These are phyloP conservation scores for Resseliella maxima DNA, from an alignment of 2,888 invertebrate genomes.

Conservation along the genomic window DNA sequence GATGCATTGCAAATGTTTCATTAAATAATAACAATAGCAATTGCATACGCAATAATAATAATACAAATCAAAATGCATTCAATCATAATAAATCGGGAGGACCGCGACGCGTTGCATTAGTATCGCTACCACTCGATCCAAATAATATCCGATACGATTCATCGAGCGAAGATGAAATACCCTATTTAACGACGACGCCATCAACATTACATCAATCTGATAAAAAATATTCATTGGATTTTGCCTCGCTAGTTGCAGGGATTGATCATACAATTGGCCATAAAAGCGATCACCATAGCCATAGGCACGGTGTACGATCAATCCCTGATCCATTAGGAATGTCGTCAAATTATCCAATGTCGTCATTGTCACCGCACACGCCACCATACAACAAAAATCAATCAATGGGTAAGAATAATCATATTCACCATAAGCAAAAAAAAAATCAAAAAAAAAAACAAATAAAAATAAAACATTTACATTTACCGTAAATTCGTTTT, in stretches of 20 bases:
- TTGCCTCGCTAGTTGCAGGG: slow-evolving; percentile 59
- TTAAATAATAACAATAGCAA: slow-evolving; percentile 57
- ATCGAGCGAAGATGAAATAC: slow-evolving; percentile 61
- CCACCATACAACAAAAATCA: slow-evolving; percentile 62
- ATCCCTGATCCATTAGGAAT: slow-evolving; percentile 59
- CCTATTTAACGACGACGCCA: slow-evolving; percentile 62
- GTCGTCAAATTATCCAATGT: slow-evolving; percentile 58
- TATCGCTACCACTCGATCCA: slow-evolving; percentile 65
- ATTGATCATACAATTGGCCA: slow-evolving; percentile 9
- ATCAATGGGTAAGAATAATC: slow-evolving; percentile 61
- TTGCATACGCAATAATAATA: slow-evolving; percentile 58
- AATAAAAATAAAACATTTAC: slow-evolving; percentile 56
- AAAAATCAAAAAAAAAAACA: slow-evolving; percentile 55
- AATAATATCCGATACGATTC: slow-evolving; percentile 60
- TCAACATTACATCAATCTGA: slow-evolving; percentile 53
- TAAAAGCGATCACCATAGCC: background rate
- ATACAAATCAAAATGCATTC: slow-evolving; percentile 16
- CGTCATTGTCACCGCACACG: slow-evolving; percentile 56
- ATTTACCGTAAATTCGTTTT: slow-evolving; percentile 45
- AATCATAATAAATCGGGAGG: slow-evolving; percentile 59
- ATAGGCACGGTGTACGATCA: background rate
- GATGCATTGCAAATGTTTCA: background rate
- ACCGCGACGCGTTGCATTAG: slow-evolving; percentile 62
- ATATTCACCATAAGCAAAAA: slow-evolving; percentile 56
- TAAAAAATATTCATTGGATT: slow-evolving; percentile 61